phyloP scores from a whole-genome alignment of 2,888 invertebrate genomes.

The Caenorhabditis sp. region DNA sequence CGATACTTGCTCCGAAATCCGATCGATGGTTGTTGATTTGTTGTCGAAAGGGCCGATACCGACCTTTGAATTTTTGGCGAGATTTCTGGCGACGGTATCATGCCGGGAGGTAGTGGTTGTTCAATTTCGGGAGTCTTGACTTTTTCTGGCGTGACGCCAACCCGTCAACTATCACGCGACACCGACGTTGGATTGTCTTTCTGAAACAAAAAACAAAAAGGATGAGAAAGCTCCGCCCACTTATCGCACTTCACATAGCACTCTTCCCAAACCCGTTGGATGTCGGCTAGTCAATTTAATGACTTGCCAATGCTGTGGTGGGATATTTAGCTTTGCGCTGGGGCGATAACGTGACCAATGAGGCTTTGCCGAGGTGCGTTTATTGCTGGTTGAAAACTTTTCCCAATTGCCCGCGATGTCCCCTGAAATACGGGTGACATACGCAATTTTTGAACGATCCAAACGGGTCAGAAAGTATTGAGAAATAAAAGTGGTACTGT shows the following conservation, averaged over 20 bases:
- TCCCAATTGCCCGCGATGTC: constrained; percentile 65
- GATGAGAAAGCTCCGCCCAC: not conserved
- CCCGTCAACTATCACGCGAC: constrained; percentile 29
- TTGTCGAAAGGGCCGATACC: constrained; percentile 1
- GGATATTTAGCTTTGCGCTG: constrained; percentile 64
- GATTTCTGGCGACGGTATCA: too few species aligned
- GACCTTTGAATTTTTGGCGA: not conserved
- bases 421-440: constrained; percentile 57
- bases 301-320: too few species aligned
- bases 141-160: constrained; percentile 32
- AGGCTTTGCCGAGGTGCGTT: constrained; percentile 69
- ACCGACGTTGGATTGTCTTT: constrained; percentile 6
- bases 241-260: not conserved
- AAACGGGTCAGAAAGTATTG: too few species aligned
- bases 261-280: too few species aligned
- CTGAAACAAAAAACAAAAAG: constrained; percentile 7
- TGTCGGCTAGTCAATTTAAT: too few species aligned
- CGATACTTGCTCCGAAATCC: not conserved
- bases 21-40: not conserved
- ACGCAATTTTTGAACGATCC: constrained; percentile 65
- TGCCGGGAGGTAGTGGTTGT: not conserved
- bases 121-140: not conserved
- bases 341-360: constrained; percentile 69
- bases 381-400: constrained; percentile 70
- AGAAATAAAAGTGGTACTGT: too few species aligned